Percentiles rank a stretch among this genome's conserved stretches.
These are phyloP conservation scores for Silvanus unidentatus DNA, from an alignment of 2,888 invertebrate genomes.

Conservation along the genomic window DNA sequence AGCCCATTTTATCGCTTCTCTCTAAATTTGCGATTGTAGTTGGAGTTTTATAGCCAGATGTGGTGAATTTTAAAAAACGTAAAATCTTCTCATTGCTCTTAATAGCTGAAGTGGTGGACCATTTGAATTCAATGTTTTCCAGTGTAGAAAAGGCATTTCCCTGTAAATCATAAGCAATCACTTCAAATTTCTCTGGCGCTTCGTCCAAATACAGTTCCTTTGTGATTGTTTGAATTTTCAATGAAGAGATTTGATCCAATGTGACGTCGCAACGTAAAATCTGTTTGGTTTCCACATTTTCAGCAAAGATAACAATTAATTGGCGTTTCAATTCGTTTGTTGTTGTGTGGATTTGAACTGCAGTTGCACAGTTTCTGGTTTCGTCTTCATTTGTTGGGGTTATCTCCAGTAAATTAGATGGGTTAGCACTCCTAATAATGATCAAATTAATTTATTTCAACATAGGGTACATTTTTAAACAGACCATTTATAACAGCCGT, in stretches of 20 bases:
- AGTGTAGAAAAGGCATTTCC: conserved; percentile 90
- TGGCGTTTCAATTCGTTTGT: conserved; percentile 67
- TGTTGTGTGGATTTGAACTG: conserved; percentile 68
- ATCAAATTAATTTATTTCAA: neutral
- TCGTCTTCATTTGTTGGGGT: conserved; percentile 62
- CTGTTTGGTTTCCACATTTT: conserved; percentile 75
- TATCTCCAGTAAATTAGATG: conserved; percentile 75
- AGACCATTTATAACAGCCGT: conserved; percentile 92
- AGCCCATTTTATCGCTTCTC: conserved; percentile 65
- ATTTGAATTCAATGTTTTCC: conserved; percentile 84
- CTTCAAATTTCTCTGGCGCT: conserved; percentile 92
- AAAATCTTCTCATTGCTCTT: conserved; percentile 47
- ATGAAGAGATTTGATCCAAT: conserved; percentile 74
- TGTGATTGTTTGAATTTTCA: conserved; percentile 88
- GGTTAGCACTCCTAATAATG: conserved; percentile 69
- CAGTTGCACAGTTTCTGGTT: conserved; percentile 61
- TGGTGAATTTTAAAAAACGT: conserved; percentile 65
- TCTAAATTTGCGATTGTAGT: conserved; percentile 73
- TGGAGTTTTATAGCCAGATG: conserved; percentile 84
- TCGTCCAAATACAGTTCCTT: conserved; percentile 91
- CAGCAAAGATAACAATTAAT: conserved; percentile 82
- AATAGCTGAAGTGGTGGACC: conserved; percentile 57
- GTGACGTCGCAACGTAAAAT: conserved; percentile 88
- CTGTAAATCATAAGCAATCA: conserved; percentile 83
- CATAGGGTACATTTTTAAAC: too few relatives aligned